Conservation (phyloP, 2,888 invertebrate species). For the Lasioglossum pauxillum region DNA sequence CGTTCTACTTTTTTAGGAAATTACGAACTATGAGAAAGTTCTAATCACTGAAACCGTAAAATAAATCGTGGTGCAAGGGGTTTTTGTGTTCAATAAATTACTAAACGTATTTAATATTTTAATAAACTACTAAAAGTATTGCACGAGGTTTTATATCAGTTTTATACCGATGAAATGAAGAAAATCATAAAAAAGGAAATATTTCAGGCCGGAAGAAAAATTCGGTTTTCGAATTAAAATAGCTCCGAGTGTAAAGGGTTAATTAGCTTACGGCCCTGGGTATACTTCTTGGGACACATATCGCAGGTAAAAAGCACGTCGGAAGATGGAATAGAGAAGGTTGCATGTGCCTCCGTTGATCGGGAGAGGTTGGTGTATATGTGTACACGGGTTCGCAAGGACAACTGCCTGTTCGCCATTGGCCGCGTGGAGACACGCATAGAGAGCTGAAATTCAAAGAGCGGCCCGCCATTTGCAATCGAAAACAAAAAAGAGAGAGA, state of each 20-base stretch:
- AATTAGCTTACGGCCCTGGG: conserved; percentile 60
- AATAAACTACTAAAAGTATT: no score
- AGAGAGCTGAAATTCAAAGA: conserved; percentile 74
- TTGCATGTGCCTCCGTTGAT: conserved; percentile 63
- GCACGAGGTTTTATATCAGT: no score
- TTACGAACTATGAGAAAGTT: no score
- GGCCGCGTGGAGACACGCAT: conserved; percentile 35
- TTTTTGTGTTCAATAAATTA: no score
- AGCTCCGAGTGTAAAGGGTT: neutral
- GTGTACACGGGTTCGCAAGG: conserved; percentile 67
- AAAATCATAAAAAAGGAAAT: no score
- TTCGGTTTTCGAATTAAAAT: no score
- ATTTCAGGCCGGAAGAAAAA: no score
- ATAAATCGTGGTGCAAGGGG: no score
- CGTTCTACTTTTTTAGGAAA: no score
- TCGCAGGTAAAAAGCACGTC: conserved; percentile 56
- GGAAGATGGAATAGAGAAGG: conserved; percentile 55
- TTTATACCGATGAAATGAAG: no score
- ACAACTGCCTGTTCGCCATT: conserved; percentile 77
- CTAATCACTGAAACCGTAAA: no score
- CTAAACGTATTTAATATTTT: no score
- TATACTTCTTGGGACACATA: conserved; percentile 39
- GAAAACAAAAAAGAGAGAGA: conserved; percentile 60
- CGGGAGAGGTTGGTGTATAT: conserved; percentile 50
- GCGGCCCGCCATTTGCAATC: conserved; percentile 70